Percentiles rank a stretch among this genome's conserved stretches.
phyloP scores from a whole-genome alignment of 2,888 invertebrate genomes.

The Phortica okadai region DNA sequence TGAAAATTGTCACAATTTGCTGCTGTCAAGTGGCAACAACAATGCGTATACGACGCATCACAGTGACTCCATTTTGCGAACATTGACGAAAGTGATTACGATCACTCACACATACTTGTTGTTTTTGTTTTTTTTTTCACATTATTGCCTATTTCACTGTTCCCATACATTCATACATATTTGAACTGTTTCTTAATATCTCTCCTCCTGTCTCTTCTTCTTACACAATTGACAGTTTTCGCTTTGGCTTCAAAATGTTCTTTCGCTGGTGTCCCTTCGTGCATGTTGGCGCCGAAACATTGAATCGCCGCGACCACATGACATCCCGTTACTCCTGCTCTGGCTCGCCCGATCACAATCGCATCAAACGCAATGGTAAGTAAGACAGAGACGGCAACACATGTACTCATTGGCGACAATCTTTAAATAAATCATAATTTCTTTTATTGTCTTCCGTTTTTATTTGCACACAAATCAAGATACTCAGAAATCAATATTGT shows the following conservation, averaged over 20 bases:
- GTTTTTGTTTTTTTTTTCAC: not conserved
- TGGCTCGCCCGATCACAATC: conserved; percentile 85
- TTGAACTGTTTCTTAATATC: not conserved
- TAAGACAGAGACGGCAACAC: not conserved
- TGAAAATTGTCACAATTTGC: conserved; percentile 30
- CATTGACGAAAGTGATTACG: not conserved
- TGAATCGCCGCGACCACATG: conserved; percentile 85
- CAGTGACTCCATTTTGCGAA: not conserved
- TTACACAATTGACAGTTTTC: conserved; percentile 82
- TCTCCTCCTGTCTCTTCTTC: not conserved
- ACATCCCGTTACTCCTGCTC: conserved; percentile 87
- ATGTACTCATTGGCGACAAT: not conserved
- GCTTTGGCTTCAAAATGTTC: conserved; percentile 94
- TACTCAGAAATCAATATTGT: conserved; percentile 76
- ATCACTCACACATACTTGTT: not conserved
- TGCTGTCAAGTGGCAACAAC: conserved; percentile 23
- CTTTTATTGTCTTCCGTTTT: conserved; percentile 11
- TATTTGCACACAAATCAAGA: conserved; percentile 56
- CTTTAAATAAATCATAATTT: conserved; percentile 22
- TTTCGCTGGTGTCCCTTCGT: conserved; percentile 92
- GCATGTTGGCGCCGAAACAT: conserved; percentile 82
- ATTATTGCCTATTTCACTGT: conserved; percentile 1
- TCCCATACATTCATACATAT: not conserved
- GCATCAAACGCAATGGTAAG: conserved; percentile 84
- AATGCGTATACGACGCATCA: not conserved